Evolutionary conservation across 2,113 vertebrate genomes (phyloP).

Genomic region (Hipposideros armiger): DNA sequence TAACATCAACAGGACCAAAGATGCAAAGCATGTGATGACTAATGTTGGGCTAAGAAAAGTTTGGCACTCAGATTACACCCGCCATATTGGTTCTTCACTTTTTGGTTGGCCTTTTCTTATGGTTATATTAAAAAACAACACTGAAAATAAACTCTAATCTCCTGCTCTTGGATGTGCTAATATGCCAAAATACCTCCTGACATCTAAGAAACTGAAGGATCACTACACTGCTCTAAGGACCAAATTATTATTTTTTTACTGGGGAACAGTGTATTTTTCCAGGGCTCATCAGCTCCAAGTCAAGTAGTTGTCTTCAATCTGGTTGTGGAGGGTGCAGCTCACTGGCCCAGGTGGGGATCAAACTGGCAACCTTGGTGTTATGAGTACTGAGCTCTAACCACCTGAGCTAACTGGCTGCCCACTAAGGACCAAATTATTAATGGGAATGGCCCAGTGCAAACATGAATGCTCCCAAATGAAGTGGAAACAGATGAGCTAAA

Average conservation of each 20-base stretch:
- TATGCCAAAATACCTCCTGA: conserved; percentile 86
- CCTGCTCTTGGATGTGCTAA: conserved; percentile 90
- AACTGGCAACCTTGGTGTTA: too few relatives aligned
- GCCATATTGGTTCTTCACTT: conserved; percentile 91
- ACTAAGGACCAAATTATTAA: conserved; percentile 91
- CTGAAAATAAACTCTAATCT: conserved; percentile 94
- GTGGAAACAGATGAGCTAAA: conserved; percentile 95
- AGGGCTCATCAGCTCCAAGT: too few relatives aligned
- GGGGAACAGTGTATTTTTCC: too few relatives aligned
- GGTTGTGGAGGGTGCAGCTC: too few relatives aligned
- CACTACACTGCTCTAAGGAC: conserved; percentile 88
- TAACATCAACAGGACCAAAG: conserved; percentile 91
- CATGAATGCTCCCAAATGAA: conserved; percentile 93
- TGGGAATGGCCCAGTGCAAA: conserved; percentile 91
- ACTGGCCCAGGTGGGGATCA: too few relatives aligned
- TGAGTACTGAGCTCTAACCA: too few relatives aligned
- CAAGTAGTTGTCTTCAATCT: too few relatives aligned
- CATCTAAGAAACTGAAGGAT: conserved; percentile 89
- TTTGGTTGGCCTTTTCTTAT: conserved; percentile 94
- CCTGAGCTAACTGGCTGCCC: too few relatives aligned
- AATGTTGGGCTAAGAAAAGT: conserved; percentile 94
- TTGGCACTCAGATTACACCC: conserved; percentile 93
- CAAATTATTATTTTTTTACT: conserved; percentile 85
- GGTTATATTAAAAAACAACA: conserved; percentile 92
- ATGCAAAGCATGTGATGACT: conserved; percentile 93